Conservation (phyloP, 2,113 vertebrate genomes). For the Hymenochirus boettgeri region DNA sequence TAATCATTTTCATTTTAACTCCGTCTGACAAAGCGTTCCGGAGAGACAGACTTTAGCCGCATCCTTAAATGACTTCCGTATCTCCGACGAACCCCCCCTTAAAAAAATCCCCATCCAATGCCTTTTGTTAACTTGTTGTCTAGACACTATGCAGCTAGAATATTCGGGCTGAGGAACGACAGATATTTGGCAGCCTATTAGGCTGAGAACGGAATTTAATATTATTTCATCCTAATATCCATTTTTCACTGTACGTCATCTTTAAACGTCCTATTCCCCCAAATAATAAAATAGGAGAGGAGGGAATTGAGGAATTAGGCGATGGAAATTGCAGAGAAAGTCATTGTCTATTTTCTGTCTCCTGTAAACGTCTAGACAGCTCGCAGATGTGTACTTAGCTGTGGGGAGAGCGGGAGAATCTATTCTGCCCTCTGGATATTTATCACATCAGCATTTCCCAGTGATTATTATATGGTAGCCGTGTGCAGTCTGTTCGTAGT, state of each 20-base stretch:
- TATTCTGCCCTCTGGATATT: conserved; percentile 6
- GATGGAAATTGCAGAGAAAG: neutral
- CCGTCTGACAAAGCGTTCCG: conserved; percentile 64
- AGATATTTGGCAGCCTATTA: neutral
- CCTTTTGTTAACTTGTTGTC: conserved; percentile 36
- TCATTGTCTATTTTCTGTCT: conserved; percentile 1
- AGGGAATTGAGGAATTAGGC: neutral
- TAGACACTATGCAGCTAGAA: conserved; percentile 25
- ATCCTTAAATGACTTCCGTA: conserved; percentile 27
- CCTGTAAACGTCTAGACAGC: conserved; percentile 29
- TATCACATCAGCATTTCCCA: neutral
- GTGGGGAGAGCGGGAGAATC: conserved; percentile 2
- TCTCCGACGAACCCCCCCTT: no score
- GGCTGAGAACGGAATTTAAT: neutral
- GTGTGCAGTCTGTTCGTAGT: no score
- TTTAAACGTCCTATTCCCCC: conserved; percentile 12
- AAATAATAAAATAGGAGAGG: no score
- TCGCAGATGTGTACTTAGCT: conserved; percentile 30
- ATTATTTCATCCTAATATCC: conserved; percentile 18
- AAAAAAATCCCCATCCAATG: conserved; percentile 28
- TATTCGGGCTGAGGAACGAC: conserved; percentile 9
- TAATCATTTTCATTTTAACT: conserved; percentile 67
- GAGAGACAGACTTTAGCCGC: conserved; percentile 15
- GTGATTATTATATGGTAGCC: no score
- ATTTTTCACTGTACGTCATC: neutral